Percentiles rank a stretch among this genome's conserved stretches.
phyloP scores from a whole-genome alignment of 1,140 invertebrate genomes.

The Bemisia tabaci region DNA sequence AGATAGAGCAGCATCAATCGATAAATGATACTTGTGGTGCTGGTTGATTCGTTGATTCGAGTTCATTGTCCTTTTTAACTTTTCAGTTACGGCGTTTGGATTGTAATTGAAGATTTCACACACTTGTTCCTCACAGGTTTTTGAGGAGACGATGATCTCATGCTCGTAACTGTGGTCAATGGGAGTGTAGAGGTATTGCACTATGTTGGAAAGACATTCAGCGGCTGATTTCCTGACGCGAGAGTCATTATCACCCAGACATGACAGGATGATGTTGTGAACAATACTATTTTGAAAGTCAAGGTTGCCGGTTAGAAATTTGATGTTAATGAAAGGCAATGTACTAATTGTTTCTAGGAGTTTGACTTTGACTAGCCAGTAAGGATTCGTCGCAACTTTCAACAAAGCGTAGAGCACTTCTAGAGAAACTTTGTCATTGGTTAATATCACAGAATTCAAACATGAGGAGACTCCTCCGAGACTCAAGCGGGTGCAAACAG shows the following conservation, averaged over 20 bases:
- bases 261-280: conserved; percentile 41
- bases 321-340: conserved; percentile 40
- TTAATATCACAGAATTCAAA: conserved; percentile 44
- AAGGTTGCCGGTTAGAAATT: conserved; percentile 32
- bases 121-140: background rate
- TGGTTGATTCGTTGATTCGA: conserved; percentile 15
- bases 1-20: conserved; percentile 25
- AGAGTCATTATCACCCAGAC: conserved; percentile 60
- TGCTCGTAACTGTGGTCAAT: conserved; percentile 6
- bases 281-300: conserved; percentile 46
- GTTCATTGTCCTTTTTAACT: background rate
- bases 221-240: conserved; percentile 59
- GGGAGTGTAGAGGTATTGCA: conserved; percentile 1
- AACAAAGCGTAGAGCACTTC: conserved; percentile 45
- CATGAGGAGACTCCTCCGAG: conserved; percentile 42
- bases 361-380: conserved; percentile 76
- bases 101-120: background rate
- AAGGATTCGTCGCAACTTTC: conserved; percentile 52
- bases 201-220: conserved; percentile 17
- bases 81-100: background rate
- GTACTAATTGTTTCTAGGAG: conserved; percentile 43
- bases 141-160: background rate
- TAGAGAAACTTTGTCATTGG: conserved; percentile 34
- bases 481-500: conserved; percentile 49
- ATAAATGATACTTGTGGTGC: conserved; percentile 16